These are phyloP conservation scores for Octopus bimaculoides DNA, from an alignment of 1,140 invertebrate genomes.

Conservation along the genomic window DNA sequence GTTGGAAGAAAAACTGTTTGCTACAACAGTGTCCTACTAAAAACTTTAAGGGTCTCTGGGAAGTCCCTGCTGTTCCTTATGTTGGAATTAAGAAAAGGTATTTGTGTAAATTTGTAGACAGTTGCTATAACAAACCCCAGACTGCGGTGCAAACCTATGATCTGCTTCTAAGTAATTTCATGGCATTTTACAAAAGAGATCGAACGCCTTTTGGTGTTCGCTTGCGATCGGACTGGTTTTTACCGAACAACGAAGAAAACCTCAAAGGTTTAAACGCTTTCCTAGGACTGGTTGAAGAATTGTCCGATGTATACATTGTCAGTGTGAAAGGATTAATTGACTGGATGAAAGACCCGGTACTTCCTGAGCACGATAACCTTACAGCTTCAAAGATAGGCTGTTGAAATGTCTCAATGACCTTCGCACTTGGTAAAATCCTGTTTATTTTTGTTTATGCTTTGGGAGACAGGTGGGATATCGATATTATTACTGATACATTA, in stretches of 20 bases:
- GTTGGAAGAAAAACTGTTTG: conserved; percentile 20
- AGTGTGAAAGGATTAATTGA: conserved; percentile 16
- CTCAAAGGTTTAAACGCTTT: conserved; percentile 18
- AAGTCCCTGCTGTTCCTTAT: conserved; percentile 19
- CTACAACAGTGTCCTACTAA: conserved; percentile 22
- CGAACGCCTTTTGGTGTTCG: conserved; percentile 21
- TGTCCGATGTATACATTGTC: conserved; percentile 23
- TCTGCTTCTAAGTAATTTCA: conserved; percentile 23
- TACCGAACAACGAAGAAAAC: conserved; percentile 21
- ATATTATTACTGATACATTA: no score
- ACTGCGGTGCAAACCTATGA: conserved; percentile 16
- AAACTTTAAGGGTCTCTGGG: conserved; percentile 20
- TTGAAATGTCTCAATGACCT: neutral
- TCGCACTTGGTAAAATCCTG: no score
- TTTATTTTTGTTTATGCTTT: no score
- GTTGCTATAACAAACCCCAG: conserved; percentile 25
- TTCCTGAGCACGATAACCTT: neutral
- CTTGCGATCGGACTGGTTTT: conserved; percentile 27
- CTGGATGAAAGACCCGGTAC: conserved; percentile 23
- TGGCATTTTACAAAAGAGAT: conserved; percentile 18
- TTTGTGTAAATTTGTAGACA: conserved; percentile 22
- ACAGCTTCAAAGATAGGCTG: neutral
- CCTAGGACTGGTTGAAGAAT: conserved; percentile 13
- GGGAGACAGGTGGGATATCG: no score
- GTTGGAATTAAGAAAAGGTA: conserved; percentile 22